A percentile compares a stretch with the other conserved stretches of the same genome.
phyloP scores from a whole-genome alignment of 2,797 vertebrate species.

The Rhyacichthys aspro region DNA sequence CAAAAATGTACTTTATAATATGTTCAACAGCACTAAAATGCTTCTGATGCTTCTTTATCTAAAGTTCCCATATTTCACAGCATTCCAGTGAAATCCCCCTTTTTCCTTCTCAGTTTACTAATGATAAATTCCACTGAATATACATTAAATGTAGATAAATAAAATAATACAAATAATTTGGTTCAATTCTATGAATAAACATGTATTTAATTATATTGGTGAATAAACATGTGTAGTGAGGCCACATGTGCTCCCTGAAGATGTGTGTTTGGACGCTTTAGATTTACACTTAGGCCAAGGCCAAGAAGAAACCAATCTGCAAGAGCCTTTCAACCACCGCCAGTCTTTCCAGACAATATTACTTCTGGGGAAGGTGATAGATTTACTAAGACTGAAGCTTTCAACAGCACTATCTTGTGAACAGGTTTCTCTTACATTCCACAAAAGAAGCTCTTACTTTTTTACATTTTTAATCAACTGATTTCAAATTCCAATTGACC shows the following conservation, averaged over 20 bases:
- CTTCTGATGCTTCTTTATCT: too few species aligned
- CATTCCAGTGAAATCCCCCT: conserved; percentile 48
- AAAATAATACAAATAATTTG: background rate
- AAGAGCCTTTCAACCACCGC: conserved; percentile 59
- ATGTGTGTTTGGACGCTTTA: conserved; percentile 55
- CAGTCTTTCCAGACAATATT: conserved; percentile 76
- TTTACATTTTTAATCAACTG: conserved; percentile 41
- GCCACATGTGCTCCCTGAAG: background rate
- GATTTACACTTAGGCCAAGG: conserved; percentile 53
- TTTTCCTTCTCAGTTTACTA: conserved; percentile 81
- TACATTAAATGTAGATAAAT: background rate
- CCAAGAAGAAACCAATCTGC: conserved; percentile 71
- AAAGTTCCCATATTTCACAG: too few species aligned
- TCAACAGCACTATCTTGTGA: conserved; percentile 62
- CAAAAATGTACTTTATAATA: too few species aligned
- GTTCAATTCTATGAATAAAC: background rate
- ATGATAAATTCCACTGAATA: conserved; percentile 75
- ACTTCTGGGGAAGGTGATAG: conserved; percentile 78
- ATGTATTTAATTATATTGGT: background rate
- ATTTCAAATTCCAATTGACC: conserved; percentile 25
- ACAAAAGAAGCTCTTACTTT: conserved; percentile 53
- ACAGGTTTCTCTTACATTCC: conserved; percentile 58
- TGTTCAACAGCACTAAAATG: too few species aligned
- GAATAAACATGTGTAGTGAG: background rate
- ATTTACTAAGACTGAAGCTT: conserved; percentile 71